These are phyloP conservation scores for Neomicropteryx cornuta DNA, from an alignment of 1,140 invertebrate genomes.

Conservation along the genomic window DNA sequence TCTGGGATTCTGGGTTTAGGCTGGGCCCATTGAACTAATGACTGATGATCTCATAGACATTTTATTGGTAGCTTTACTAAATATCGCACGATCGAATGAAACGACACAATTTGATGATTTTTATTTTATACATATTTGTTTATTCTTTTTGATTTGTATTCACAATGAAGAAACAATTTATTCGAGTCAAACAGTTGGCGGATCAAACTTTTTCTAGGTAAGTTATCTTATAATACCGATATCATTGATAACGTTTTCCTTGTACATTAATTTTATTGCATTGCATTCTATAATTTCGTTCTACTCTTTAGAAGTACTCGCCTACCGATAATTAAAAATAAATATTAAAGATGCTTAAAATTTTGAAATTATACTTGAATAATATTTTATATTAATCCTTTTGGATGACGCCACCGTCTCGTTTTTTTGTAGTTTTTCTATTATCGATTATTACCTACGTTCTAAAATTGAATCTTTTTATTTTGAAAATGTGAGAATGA, in stretches of 20 bases:
- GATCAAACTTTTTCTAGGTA: constrained; percentile 84
- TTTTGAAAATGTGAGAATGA: neutral
- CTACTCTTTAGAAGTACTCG: neutral
- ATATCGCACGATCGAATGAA: too few species aligned
- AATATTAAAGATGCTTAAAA: neutral
- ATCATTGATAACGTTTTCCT: neutral
- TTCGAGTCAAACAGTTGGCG: constrained; percentile 76
- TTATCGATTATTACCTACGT: neutral
- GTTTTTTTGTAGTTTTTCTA: constrained; percentile 1
- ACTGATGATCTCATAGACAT: too few species aligned
- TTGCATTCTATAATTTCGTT: constrained; percentile 19
- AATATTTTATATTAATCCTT: constrained; percentile 1
- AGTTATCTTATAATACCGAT: constrained; percentile 13
- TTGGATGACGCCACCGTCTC: neutral
- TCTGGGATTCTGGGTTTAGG: too few species aligned
- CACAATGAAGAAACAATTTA: constrained; percentile 78
- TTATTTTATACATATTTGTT: too few species aligned
- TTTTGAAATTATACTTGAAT: neutral
- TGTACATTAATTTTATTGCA: constrained; percentile 5
- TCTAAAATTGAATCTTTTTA: constrained; percentile 11
- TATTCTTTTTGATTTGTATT: too few species aligned
- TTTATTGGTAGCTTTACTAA: too few species aligned
- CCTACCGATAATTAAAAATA: neutral
- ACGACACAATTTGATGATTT: too few species aligned
- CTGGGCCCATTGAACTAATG: too few species aligned